These are phyloP conservation scores for Gambusia affinis DNA, from an alignment of 2,113 vertebrate genomes.

Conservation along the genomic window DNA sequence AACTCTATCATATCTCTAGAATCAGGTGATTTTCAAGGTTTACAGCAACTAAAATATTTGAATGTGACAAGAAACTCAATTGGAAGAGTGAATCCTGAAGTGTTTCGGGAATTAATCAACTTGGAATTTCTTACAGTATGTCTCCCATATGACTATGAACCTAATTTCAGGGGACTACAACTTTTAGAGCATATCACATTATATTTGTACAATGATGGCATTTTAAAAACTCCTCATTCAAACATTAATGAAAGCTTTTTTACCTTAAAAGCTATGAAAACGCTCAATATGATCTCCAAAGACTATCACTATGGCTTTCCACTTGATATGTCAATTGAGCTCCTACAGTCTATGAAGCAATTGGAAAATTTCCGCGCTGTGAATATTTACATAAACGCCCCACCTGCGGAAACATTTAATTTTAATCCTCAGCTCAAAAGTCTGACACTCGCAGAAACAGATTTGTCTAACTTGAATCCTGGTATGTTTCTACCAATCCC, in stretches of 20 bases:
- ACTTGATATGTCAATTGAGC: background rate
- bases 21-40: background rate
- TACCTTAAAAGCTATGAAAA: slow-evolving; percentile 8
- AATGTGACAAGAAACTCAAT: background rate
- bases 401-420: background rate
- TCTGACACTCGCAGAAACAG: background rate
- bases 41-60: slow-evolving; percentile 10
- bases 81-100: rapidly evolving
- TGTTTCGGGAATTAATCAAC: slow-evolving; percentile 4
- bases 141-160: background rate
- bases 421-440: slow-evolving; percentile 33
- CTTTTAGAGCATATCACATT: slow-evolving; percentile 3
- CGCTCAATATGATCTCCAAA: background rate
- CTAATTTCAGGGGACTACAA: background rate
- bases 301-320: background rate
- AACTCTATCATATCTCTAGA: background rate
- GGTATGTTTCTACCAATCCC: slow-evolving; percentile 52
- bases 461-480: slow-evolving; percentile 38
- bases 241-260: background rate
- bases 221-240: background rate
- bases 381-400: background rate
- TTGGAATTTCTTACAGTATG: background rate
- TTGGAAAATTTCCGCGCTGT: slow-evolving; percentile 25
- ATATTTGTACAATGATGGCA: rapidly evolving
- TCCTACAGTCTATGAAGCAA: background rate